Base-by-base conservation (phyloP, 2,888 invertebrate species). In the Cephus nigrinus region DNA sequence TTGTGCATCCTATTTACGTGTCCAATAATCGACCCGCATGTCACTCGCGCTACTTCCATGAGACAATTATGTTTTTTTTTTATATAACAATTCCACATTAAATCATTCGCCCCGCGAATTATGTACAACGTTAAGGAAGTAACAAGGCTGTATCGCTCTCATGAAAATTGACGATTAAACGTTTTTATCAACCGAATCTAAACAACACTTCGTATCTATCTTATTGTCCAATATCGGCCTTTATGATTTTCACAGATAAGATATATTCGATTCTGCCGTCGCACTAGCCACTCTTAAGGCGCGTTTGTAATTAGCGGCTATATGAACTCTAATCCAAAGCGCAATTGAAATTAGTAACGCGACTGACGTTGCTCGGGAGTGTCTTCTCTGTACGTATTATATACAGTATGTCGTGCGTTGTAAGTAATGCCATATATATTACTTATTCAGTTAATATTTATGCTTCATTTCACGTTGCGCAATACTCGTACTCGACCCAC, bases 1-100 rank as follows among this genome's bases (percentile, higher is more conserved):
- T 73, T 80, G 74, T 36, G 69, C 79, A 82, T 83, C 85, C 85
- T 84, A 81, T 84, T 78, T 85, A 81, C 82, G 85, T 85, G 82
- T 71, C 55, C 23, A 55, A 55, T 55, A 55, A 55, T 23, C 23
- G 55, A 55, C 55, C 23, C 9, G 23, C 23, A 55, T 23, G 23
- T 11, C 55, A 55, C 23, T 23, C 55, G 5, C 9, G 23, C 9
- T 55, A 23, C 55, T 55, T 55, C 55, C 55, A 9, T 55, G 0
- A 9, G 23, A 55, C 23, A 23, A 55, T 55, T 5, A 15, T 23
- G 4, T 55, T 9, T 23, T 55, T 23, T 15, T 55, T 23, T 9
- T 23, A n/a, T 1, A 9, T 23, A 9, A 55, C 0, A 55, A 55
- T 9, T 55, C 23, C 55, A 23, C 55, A 23, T 55, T 55, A 55